Percentiles rank a stretch among this genome's conserved stretches.
These are phyloP conservation scores for Rhadinocentrus ornatus DNA, from an alignment of 2,797 vertebrate species.

Conservation along the genomic window DNA sequence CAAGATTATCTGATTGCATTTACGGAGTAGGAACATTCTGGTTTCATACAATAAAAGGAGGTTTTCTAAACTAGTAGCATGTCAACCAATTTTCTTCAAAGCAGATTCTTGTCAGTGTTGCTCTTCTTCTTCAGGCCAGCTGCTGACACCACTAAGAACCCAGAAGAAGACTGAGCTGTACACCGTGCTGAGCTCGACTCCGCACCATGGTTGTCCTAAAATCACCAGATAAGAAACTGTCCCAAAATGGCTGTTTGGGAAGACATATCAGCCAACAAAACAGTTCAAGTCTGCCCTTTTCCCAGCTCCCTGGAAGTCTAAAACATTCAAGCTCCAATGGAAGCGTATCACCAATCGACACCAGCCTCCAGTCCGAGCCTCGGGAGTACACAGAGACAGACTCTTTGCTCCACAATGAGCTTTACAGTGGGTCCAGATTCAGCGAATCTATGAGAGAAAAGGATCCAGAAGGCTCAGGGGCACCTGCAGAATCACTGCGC, in stretches of 20 bases:
- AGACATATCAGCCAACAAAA: slow-evolving; percentile 66
- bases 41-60: neutral
- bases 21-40: neutral
- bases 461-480: slow-evolving; percentile 28
- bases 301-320: slow-evolving; percentile 17
- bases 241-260: slow-evolving; percentile 65
- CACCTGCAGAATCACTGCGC: slow-evolving; percentile 85
- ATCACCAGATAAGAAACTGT: slow-evolving; percentile 81
- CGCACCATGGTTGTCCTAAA: slow-evolving; percentile 85
- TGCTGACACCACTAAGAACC: slow-evolving; percentile 51
- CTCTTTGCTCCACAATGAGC: slow-evolving; percentile 83
- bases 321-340: slow-evolving; percentile 17
- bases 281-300: slow-evolving; percentile 22
- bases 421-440: slow-evolving; percentile 52
- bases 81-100: neutral
- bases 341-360: slow-evolving; percentile 21
- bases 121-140: neutral
- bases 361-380: slow-evolving; percentile 20
- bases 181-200: slow-evolving; percentile 69
- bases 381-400: slow-evolving; percentile 83
- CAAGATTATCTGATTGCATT: no score
- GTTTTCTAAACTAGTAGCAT: neutral
- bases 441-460: slow-evolving; percentile 24
- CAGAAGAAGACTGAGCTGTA: slow-evolving; percentile 69
- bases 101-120: neutral